Percentiles rank a stretch among this genome's conserved stretches.
These are phyloP conservation scores for Rhombomys opimus DNA, from an alignment of 2,113 vertebrate species.

Conservation along the genomic window DNA sequence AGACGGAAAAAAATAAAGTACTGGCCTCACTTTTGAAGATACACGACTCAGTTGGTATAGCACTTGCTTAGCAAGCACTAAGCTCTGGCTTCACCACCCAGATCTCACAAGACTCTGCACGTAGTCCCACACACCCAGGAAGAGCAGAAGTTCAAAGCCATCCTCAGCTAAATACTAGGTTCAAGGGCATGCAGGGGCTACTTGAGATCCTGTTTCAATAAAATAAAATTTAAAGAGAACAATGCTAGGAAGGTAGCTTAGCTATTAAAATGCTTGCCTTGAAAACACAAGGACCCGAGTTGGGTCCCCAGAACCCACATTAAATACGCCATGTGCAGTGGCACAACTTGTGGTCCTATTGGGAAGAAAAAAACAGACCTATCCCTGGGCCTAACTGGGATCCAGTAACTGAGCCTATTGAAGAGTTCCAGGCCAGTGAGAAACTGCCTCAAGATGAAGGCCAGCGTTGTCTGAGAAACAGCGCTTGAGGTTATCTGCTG, in stretches of 20 bases:
- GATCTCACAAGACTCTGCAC: not conserved
- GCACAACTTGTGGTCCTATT: not conserved
- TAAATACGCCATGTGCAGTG: not conserved
- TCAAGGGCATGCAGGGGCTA: not conserved
- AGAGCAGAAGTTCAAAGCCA: not conserved
- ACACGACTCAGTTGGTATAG: not conserved
- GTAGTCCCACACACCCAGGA: no score
- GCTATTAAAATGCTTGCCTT: not conserved
- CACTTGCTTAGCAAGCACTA: no score
- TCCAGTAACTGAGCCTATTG: no score
- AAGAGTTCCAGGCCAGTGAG: not conserved
- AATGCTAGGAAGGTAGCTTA: not conserved
- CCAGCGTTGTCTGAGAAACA: not conserved
- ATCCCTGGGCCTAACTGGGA: not conserved
- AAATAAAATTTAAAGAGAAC: not conserved
- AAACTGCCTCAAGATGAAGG: not conserved
- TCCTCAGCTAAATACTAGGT: not conserved
- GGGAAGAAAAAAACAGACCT: not conserved
- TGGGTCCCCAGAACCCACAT: not conserved
- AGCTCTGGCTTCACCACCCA: not conserved
- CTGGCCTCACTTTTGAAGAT: not conserved
- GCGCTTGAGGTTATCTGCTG: not conserved
- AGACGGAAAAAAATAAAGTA: not conserved
- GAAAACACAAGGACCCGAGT: not conserved
- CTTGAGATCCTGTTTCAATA: not conserved